Evolutionary conservation across 2,797 vertebrate genomes (phyloP), one percentile per base, ranked within the genome.

Genomic region (Epinephelus coioides): DNA sequence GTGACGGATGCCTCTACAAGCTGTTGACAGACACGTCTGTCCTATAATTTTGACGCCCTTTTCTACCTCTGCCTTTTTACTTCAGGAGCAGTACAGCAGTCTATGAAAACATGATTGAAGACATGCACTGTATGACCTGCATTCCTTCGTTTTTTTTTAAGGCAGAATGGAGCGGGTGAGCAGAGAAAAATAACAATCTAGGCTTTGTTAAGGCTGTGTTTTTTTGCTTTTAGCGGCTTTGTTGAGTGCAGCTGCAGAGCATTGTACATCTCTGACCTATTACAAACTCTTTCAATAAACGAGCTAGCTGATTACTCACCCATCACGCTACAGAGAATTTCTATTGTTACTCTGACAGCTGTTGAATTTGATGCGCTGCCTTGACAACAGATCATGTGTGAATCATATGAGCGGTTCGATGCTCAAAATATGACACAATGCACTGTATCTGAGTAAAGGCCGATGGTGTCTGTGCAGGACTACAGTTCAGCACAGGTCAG

Each of bases 191-290:
- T 19, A 12, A 54, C n/a, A 12, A 72, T 54, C 21, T 27, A 46
- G 12, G 27, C 19, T 54, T 66, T 61, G 15, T 69, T 62, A 7
- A 27, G 4, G 65, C 17, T 53, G 34, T 44, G 14, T 54, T 59
- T 56, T 56, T 27, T 46, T 63, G 14, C 34, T 18, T 46, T 69
- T 4, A 54, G 17, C 14, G 1, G 14, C 50, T 62, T 74, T 79
- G 67, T 68, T 53, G n/a, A 69, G 49, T 34, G 40, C 43, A 50
- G 56, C 55, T 62, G 21, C 51, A 23, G 53, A 50, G 14, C 17
- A 40, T 25, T 64, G 49, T 43, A 21, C 23, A 27, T 23, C 53
- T 69, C 53, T 69, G 54, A 72, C 70, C 77, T 53, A 72, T n/a
- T 11, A 17, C 30, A 43, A 63, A 50, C 8, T 12, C 18, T 71